Percentiles rank a stretch among this genome's conserved stretches.
Evolutionary conservation across 2,888 invertebrate genomes (phyloP).

Genomic region (Harmothoe impar): DNA sequence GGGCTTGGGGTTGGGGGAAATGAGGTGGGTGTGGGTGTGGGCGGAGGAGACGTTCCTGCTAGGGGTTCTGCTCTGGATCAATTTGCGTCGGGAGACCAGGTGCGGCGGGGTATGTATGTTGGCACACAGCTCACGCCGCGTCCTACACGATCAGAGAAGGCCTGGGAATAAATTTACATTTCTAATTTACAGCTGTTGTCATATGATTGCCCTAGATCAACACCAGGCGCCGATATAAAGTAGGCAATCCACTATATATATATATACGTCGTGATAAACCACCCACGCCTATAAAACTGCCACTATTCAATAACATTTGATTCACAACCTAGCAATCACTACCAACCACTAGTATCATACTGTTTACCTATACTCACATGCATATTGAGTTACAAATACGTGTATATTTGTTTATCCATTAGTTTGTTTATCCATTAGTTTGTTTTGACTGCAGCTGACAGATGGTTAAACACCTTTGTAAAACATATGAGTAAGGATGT

Average conservation of each 20-base stretch:
- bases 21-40: not conserved
- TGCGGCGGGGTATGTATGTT: constrained; percentile 42
- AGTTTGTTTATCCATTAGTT: not conserved
- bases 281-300: not conserved
- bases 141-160: constrained; percentile 29
- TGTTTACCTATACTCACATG: not conserved
- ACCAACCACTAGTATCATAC: not conserved
- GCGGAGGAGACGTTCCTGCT: not conserved
- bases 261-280: not conserved
- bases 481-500: too few relatives aligned
- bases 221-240: constrained; percentile 16
- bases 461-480: too few relatives aligned
- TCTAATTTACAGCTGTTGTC: constrained; percentile 55
- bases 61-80: constrained; percentile 18
- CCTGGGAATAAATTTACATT: constrained; percentile 52
- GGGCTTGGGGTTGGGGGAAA: not conserved
- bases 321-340: not conserved
- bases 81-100: constrained; percentile 44
- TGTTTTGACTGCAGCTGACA: too few relatives aligned
- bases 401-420: not conserved
- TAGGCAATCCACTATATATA: not conserved
- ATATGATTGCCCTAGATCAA: constrained; percentile 49
- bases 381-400: not conserved
- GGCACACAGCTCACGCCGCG: constrained; percentile 28
- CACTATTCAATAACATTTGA: not conserved